Evolutionary conservation across 2,888 invertebrate species (phyloP).

Genomic region (Teleogryllus oceanicus): DNA sequence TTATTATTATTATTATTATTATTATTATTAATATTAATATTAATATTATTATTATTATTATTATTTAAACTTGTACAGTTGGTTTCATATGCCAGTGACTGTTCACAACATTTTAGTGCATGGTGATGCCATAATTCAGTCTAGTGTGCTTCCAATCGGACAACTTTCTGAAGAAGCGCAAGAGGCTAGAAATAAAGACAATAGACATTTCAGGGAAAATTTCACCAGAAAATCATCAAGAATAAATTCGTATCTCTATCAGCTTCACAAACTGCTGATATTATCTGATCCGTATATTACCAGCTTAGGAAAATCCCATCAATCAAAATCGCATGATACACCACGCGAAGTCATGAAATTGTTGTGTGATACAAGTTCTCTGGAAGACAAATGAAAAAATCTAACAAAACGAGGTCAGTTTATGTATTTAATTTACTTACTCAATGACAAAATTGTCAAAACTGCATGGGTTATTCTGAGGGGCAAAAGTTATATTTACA

Average conservation of each 20-base stretch:
- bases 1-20: too few species aligned
- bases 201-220: conserved; percentile 24
- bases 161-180: conserved; percentile 38
- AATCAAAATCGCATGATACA: not conserved
- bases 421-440: too few species aligned
- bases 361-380: too few species aligned
- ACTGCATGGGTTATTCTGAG: too few species aligned
- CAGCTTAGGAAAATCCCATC: not conserved
- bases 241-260: conserved; percentile 26
- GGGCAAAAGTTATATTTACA: too few species aligned
- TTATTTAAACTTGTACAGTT: conserved; percentile 36
- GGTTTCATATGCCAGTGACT: conserved; percentile 39
- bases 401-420: too few species aligned
- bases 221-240: conserved; percentile 31
- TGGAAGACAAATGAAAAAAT: too few species aligned
- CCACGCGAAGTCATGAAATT: too few species aligned
- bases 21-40: too few species aligned
- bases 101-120: conserved; percentile 38
- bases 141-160: conserved; percentile 37
- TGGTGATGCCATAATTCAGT: conserved; percentile 31
- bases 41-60: too few species aligned
- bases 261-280: conserved; percentile 19
- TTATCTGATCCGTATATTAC: conserved; percentile 12
- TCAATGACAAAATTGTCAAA: too few species aligned
- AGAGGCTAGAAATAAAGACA: conserved; percentile 37